Conservation (phyloP, 2,888 invertebrate species). For the Dromius quadrimaculatus region DNA sequence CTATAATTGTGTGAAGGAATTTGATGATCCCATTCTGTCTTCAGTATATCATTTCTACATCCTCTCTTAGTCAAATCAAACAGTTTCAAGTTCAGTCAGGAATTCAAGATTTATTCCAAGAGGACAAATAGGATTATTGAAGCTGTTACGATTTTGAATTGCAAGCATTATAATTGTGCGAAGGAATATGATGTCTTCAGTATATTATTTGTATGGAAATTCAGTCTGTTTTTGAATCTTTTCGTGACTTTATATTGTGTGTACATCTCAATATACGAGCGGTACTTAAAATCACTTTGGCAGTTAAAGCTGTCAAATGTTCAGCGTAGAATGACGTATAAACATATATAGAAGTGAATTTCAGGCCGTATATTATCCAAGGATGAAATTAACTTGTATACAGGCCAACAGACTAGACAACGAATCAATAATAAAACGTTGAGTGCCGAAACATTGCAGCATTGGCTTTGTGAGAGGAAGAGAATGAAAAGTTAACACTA, state of each 20-base stretch:
- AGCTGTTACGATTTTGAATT: no score
- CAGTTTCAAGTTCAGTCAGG: no score
- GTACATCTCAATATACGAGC: neutral
- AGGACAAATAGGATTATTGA: no score
- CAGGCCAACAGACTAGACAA: conserved; percentile 17
- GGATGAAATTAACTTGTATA: conserved; percentile 35
- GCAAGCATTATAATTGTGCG: no score
- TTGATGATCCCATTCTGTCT: no score
- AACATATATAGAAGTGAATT: neutral
- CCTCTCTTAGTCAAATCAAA: no score
- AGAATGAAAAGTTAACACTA: conserved; percentile 4
- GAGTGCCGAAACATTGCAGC: conserved; percentile 36
- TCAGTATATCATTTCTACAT: no score
- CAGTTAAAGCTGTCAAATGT: conserved; percentile 43
- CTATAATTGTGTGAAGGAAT: no score
- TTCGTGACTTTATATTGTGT: conserved; percentile 15
- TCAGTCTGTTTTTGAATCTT: neutral
- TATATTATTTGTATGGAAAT: neutral
- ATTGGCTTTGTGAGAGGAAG: neutral
- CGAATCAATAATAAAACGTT: conserved; percentile 38
- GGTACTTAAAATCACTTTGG: conserved; percentile 35
- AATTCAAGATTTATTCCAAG: no score
- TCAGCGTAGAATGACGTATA: conserved; percentile 14
- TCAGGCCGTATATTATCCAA: conserved; percentile 31
- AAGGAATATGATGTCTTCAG: no score